Evolutionary conservation across 92 coral and sea anemone genomes (phyloP).

Genomic region (Phymanthus crucifer): DNA sequence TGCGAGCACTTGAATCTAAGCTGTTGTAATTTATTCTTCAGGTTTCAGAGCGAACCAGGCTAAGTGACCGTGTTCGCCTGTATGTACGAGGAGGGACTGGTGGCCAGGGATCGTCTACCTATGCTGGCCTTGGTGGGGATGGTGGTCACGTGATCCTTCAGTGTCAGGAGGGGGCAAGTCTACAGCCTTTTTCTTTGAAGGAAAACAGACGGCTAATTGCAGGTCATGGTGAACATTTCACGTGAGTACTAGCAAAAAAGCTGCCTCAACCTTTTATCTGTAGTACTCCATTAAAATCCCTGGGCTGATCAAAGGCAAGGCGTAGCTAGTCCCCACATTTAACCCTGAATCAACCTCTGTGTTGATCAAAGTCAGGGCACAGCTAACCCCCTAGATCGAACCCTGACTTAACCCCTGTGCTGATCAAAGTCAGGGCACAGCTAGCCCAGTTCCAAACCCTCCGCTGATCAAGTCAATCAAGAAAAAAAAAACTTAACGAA

Average conservation of each 20-base stretch:
- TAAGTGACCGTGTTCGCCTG: constrained; percentile 79
- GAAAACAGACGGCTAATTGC: constrained; percentile 89
- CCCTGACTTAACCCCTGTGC: no score
- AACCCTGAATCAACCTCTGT: no score
- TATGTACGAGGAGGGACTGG: constrained; percentile 96
- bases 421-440: no score
- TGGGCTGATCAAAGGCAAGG: no score
- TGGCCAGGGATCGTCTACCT: constrained; percentile 87
- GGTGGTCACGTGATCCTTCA: constrained; percentile 90
- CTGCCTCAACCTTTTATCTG: background rate
- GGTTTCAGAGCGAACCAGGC: constrained; percentile 66
- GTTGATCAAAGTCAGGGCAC: no score
- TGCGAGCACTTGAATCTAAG: background rate
- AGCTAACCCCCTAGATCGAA: no score
- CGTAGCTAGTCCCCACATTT: no score
- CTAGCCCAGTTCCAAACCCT: no score
- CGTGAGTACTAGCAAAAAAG: constrained; percentile 52
- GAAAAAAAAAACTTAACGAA: no score
- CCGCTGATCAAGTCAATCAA: no score
- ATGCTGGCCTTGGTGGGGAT: constrained; percentile 96
- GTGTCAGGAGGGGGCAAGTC: constrained; percentile 71
- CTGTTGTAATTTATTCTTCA: constrained; percentile 3
- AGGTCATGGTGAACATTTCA: constrained; percentile 82
- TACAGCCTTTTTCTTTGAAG: constrained; percentile 77
- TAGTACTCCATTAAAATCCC: no score